Conservation (phyloP, 2,113 vertebrate species). For the Vulpes ferrilata region DNA sequence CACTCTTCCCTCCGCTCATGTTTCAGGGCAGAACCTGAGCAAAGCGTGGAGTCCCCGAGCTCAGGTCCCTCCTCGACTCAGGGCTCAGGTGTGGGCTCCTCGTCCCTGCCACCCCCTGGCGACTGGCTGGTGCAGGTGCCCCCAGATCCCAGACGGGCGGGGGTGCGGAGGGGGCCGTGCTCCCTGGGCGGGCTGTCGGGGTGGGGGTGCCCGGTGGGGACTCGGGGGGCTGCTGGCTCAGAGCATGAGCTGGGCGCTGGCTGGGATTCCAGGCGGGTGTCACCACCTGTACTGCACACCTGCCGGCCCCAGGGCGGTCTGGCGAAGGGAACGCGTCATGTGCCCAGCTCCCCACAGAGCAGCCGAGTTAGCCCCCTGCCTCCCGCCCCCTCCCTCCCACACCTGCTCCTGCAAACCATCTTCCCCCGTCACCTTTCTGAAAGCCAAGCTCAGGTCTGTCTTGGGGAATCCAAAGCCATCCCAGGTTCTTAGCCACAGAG, state of each 20-base stretch:
- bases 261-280: neutral
- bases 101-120: neutral
- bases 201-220: too few relatives aligned
- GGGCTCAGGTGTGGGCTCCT: accelerated
- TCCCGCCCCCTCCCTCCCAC: too few relatives aligned
- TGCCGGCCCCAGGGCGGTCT: neutral
- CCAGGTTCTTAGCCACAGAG: neutral
- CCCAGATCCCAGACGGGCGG: too few relatives aligned
- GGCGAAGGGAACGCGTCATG: neutral
- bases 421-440: neutral
- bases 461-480: neutral
- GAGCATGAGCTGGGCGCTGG: accelerated
- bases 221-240: neutral
- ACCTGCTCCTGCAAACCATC: neutral
- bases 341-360: neutral
- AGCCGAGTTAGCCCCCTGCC: too few relatives aligned
- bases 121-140: neutral
- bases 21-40: neutral
- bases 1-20: accelerated
- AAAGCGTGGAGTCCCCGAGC: neutral
- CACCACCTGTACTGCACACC: accelerated
- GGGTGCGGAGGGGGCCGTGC: neutral
- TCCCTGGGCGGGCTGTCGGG: neutral
- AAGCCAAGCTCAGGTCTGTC: neutral
- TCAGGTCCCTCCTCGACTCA: neutral